These are phyloP conservation scores for Pseudomyrmex dendroicus DNA, from an alignment of 1,140 invertebrate species.

Conservation along the genomic window DNA sequence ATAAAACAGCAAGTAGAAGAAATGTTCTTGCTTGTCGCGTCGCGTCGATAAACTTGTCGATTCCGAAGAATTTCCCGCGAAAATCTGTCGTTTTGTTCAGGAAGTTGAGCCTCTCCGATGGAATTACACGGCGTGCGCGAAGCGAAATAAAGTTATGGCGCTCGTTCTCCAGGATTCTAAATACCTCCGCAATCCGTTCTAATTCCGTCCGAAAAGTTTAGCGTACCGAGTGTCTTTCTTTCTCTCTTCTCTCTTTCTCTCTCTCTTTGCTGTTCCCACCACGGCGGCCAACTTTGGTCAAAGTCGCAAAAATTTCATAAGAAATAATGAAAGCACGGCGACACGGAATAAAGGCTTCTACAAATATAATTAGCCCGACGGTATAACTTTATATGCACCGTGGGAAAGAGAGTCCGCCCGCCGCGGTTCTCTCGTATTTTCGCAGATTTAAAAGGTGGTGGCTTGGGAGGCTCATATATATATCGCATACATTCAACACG, in stretches of 20 bases:
- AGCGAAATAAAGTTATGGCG: constrained; percentile 65
- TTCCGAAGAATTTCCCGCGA: constrained; percentile 59
- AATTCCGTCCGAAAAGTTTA: constrained; percentile 60
- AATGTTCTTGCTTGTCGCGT: constrained; percentile 10
- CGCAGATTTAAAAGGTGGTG: constrained; percentile 49
- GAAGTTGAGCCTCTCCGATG: constrained; percentile 51
- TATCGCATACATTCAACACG: constrained; percentile 26
- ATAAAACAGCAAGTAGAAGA: constrained; percentile 27
- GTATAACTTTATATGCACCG: constrained; percentile 49
- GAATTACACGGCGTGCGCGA: constrained; percentile 27
- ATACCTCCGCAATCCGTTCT: constrained; percentile 62
- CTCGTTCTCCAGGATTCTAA: constrained; percentile 57
- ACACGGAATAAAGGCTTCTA: constrained; percentile 42
- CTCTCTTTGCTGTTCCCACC: background rate
- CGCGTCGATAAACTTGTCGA: constrained; percentile 57
- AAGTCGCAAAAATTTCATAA: constrained; percentile 54
- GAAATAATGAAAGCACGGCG: constrained; percentile 50
- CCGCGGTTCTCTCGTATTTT: constrained; percentile 36
- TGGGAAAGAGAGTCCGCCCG: constrained; percentile 26
- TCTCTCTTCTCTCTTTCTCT: constrained; percentile 1
- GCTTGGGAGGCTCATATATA: constrained; percentile 11
- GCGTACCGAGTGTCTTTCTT: background rate
- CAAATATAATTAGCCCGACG: constrained; percentile 46
- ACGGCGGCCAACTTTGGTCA: background rate
- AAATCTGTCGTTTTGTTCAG: constrained; percentile 61